Conservation (phyloP, 2,113 vertebrate genomes). For the Lepisosteus oculatus region DNA sequence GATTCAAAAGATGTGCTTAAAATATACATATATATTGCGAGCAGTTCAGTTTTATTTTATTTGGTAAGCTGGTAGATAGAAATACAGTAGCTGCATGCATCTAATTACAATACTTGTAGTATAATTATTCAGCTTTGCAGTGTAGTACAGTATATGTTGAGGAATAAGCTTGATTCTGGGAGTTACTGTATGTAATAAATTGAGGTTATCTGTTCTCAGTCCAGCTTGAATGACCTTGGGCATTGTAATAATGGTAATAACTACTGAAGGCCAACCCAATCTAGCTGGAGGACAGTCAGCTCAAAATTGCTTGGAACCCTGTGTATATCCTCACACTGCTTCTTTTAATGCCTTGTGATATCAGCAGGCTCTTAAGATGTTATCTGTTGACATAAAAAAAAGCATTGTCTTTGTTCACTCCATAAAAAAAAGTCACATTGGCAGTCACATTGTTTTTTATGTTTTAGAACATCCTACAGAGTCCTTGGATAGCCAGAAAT, state of each 20-base stretch:
- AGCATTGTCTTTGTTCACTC: constrained; percentile 4
- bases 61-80: too few relatives aligned
- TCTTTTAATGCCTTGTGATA: constrained; percentile 4
- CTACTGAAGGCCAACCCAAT: background rate
- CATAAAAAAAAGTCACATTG: background rate
- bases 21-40: too few relatives aligned
- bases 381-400: background rate
- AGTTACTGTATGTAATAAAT: background rate
- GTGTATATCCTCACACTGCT: background rate
- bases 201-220: background rate
- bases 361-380: background rate
- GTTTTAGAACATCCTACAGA: too few relatives aligned
- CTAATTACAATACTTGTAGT: too few relatives aligned
- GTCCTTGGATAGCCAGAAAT: too few relatives aligned
- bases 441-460: too few relatives aligned
- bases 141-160: too few relatives aligned
- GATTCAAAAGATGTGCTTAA: too few relatives aligned
- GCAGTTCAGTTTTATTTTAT: too few relatives aligned
- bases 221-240: constrained; percentile 5
- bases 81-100: too few relatives aligned
- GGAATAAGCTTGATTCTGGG: background rate
- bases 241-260: background rate
- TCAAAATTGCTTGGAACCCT: background rate
- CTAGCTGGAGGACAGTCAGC: background rate
- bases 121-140: too few relatives aligned